Evolutionary conservation across 2,797 vertebrate species (phyloP).

Genomic region (Spondyliosoma cantharus): DNA sequence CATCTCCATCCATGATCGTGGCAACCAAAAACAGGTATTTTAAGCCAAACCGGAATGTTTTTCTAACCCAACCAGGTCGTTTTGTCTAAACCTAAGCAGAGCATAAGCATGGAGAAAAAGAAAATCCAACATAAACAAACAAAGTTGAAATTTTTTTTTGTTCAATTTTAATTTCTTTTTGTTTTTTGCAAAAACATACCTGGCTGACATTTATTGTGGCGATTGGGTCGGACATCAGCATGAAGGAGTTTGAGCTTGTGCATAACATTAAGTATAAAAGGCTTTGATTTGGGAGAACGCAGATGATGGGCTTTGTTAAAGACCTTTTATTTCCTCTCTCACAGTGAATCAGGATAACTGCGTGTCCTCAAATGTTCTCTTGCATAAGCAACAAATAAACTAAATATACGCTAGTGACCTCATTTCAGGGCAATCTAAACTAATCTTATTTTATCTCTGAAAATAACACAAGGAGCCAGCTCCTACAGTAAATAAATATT

Average conservation of each 20-base stretch:
- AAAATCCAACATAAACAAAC: no score
- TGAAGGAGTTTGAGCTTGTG: background rate
- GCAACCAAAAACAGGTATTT: no score
- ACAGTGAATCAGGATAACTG: background rate
- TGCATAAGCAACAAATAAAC: background rate
- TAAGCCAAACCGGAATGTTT: no score
- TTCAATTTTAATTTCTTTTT: no score
- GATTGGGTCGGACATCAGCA: background rate
- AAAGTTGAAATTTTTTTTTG: no score
- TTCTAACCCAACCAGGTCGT: no score
- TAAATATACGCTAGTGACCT: background rate
- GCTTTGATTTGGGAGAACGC: background rate
- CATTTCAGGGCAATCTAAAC: conserved; percentile 4
- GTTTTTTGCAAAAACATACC: no score
- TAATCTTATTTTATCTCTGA: conserved; percentile 5
- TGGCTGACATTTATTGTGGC: no score
- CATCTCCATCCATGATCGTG: no score
- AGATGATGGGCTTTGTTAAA: background rate
- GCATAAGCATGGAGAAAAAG: no score
- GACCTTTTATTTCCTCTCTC: background rate
- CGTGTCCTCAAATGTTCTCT: conserved; percentile 10
- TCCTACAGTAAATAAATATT: background rate
- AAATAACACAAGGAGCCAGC: background rate
- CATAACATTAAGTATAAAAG: background rate
- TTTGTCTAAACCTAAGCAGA: no score